phyloP scores from a whole-genome alignment of 2,888 invertebrate species.

The Drosophila mimica region DNA sequence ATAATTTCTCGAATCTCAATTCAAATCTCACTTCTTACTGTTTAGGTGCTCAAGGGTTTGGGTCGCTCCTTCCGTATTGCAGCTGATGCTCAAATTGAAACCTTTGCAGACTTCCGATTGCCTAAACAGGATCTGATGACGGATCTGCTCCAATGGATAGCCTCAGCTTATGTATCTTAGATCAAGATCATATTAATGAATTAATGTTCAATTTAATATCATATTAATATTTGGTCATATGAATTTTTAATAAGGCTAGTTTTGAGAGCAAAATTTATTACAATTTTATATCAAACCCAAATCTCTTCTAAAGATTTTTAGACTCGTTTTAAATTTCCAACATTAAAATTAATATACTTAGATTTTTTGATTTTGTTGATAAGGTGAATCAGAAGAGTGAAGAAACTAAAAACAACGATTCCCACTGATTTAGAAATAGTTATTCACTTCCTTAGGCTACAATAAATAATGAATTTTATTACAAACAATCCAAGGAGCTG shows the following conservation, averaged over 20 bases:
- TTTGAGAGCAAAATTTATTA: not conserved
- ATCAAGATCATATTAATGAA: conserved; percentile 6
- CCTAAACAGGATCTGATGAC: conserved; percentile 90
- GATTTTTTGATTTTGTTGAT: not conserved
- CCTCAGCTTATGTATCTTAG: conserved; percentile 64
- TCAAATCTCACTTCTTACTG: not conserved
- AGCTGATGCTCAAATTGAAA: conserved; percentile 88
- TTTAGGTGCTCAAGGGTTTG: conserved; percentile 89
- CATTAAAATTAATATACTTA: not conserved
- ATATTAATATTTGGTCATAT: not conserved
- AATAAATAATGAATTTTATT: not conserved
- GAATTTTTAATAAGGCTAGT: not conserved
- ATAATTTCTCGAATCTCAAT: not conserved
- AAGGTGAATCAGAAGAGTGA: not conserved
- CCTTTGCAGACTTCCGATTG: conserved; percentile 89
- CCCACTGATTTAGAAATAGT: not conserved
- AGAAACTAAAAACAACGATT: not conserved
- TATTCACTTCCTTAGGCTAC: not conserved
- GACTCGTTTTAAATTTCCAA: no score
- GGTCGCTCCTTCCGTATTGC: conserved; percentile 91
- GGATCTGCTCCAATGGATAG: conserved; percentile 90
- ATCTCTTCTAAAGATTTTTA: no score
- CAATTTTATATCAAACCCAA: not conserved
- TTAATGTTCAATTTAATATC: conserved; percentile 8
- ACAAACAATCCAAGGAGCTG: not conserved